Base-by-base conservation (phyloP, 2,888 invertebrate genomes). In the Agrochola circellaris region DNA sequence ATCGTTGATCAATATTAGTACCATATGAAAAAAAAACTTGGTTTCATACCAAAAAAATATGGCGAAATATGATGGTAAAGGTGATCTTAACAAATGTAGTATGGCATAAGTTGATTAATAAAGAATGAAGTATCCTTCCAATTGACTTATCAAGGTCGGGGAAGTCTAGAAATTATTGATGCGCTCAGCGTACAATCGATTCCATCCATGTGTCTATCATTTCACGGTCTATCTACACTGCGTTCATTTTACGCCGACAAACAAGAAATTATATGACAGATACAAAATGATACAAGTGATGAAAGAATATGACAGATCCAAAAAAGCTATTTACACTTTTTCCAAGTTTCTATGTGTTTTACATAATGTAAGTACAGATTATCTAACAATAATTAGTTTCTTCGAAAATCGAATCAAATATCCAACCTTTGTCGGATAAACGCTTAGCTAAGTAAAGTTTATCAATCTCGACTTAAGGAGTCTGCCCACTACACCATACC, bases 161-260 rank as follows among this genome's bases (percentile, higher is more conserved):
- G 70, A 80, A 61, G 61, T 30, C 30, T 45, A 26, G 17, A 61
- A 51, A 77, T 62, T 62, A 48, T 62, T 23, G n/a, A 62, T 80
- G 34, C 7, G 45, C 23, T 80, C 34, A 45, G 34, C 34, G 26
- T 72, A 23, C 23, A 34, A 54, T 61, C 26, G 9, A 54, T 54
- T 34, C 9, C 26, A 23, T 61, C 4, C 23, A n/a, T 54, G 26
- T 51, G 30, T 42, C 4, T 8, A 58, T 15, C 1, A 48, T 45
- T 45, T 61, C 9, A 11, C 20, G 4, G 26, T 30, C 9, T 38
- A 23, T 17, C 58, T 38, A n/a, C 23, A 13, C 17, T 17, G 1
- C 17, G 17, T 23, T 64, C 7, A 26, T 45, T 76, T 34, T 48
- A 38, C 9, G 20, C 30, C 13, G 6, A 30, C 13, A n/a, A 60